Conservation (phyloP, 2,113 vertebrate species). For the Monopterus albus region DNA sequence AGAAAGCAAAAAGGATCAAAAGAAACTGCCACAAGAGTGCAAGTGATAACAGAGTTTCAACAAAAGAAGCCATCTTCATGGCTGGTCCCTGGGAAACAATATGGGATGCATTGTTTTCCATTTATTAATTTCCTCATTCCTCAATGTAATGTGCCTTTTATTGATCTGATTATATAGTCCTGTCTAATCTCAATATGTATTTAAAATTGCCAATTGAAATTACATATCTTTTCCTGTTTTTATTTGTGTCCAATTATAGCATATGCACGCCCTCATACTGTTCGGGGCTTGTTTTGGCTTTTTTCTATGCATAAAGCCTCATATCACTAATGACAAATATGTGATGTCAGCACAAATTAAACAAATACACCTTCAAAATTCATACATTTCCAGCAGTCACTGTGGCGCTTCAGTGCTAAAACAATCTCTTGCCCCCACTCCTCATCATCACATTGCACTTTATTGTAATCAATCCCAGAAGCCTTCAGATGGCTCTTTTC, state of each 20-base stretch:
- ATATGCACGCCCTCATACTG: too few species aligned
- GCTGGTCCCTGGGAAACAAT: background rate
- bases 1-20: constrained; percentile 7
- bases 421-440: background rate
- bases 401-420: too few species aligned
- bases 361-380: constrained; percentile 16
- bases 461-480: constrained; percentile 7
- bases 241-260: too few species aligned
- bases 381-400: constrained; percentile 15
- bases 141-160: background rate
- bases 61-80: background rate
- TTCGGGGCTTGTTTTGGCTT: too few species aligned
- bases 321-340: too few species aligned
- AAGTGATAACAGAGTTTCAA: constrained; percentile 11
- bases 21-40: background rate
- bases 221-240: too few species aligned
- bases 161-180: background rate
- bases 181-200: background rate
- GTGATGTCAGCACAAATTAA: constrained; percentile 15
- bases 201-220: too few species aligned
- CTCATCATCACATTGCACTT: constrained; percentile 8
- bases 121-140: background rate
- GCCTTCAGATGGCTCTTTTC: constrained; percentile 10
- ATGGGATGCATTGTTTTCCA: constrained; percentile 7
- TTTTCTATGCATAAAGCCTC: background rate